These are phyloP conservation scores for Cryptosula pallasiana DNA, from an alignment of 2,888 invertebrate species.

Conservation along the genomic window DNA sequence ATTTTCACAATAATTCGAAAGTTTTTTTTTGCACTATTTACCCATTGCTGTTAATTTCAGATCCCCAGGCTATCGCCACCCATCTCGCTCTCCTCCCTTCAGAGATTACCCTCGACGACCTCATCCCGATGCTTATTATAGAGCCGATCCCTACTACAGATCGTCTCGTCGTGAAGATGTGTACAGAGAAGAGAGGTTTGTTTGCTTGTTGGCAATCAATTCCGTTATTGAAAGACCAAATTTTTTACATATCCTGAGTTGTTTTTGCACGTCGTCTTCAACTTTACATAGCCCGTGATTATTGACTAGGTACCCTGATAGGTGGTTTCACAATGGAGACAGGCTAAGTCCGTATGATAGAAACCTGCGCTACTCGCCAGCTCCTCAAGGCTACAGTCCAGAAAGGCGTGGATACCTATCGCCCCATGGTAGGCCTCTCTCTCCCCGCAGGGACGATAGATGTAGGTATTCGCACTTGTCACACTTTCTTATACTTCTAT, in stretches of 20 bases:
- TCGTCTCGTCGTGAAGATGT: background rate
- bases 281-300: no score
- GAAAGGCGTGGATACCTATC: background rate
- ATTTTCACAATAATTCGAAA: no score
- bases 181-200: slow-evolving; percentile 4
- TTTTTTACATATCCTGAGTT: no score
- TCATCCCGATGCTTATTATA: background rate
- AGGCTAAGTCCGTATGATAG: background rate
- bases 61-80: background rate
- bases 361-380: background rate
- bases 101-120: background rate
- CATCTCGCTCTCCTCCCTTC: background rate
- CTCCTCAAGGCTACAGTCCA: background rate
- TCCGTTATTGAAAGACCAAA: no score
- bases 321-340: background rate
- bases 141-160: slow-evolving; percentile 1
- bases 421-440: background rate
- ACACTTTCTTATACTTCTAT: no score
- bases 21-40: background rate
- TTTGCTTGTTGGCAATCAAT: no score
- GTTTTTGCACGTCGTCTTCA: no score
- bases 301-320: slow-evolving; percentile 1
- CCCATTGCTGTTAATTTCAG: background rate
- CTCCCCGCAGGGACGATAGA: background rate
- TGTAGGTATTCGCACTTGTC: background rate